phyloP scores from a whole-genome alignment of 2,797 vertebrate genomes.

The Molossus molossus region DNA sequence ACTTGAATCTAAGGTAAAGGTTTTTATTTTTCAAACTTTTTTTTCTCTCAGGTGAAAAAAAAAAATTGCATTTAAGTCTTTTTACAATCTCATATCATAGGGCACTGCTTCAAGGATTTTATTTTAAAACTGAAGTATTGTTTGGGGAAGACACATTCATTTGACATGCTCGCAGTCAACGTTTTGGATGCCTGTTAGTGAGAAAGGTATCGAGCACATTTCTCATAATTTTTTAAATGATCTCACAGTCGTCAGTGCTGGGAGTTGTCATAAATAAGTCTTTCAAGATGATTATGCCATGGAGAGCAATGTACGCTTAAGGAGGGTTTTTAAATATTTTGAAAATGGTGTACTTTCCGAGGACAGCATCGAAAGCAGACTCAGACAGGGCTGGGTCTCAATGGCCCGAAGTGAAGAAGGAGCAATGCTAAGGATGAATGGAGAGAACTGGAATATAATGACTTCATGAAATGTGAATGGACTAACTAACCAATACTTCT shows the following conservation, averaged over 20 bases:
- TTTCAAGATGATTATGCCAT: not conserved
- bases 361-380: not conserved
- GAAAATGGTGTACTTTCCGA: constrained; percentile 19
- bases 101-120: not conserved
- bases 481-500: not conserved
- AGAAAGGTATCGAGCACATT: not conserved
- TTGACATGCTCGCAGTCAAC: constrained; percentile 3
- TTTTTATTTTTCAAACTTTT: constrained; percentile 48
- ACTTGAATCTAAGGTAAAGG: constrained; percentile 8
- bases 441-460: not conserved
- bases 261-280: not conserved
- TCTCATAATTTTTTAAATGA: not conserved
- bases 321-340: constrained; percentile 7
- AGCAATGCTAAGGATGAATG: not conserved
- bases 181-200: not conserved
- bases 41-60: not conserved
- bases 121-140: constrained; percentile 3
- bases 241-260: not conserved
- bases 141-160: constrained; percentile 14
- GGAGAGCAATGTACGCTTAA: not conserved
- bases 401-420: not conserved
- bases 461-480: not conserved
- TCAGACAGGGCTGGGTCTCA: not conserved
- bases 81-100: not conserved
- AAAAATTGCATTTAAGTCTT: not conserved